Base-by-base conservation (phyloP, 92 coral and sea anemone species). In the Meandrina meandrites region DNA sequence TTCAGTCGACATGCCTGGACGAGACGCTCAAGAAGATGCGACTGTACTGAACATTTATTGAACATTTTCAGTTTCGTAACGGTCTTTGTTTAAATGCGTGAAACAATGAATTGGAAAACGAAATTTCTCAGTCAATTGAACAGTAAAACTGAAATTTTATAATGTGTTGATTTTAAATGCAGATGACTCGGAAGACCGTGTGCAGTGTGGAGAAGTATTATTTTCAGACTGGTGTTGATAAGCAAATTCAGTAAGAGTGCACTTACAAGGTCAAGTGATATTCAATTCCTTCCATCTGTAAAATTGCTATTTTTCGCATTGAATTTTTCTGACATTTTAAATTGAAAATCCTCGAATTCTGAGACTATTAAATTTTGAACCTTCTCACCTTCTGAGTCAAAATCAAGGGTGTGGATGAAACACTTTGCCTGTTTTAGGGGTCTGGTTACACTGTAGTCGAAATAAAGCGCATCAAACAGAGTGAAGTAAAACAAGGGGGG, bases 21-120 rank as follows among this genome's bases (percentile, higher is more conserved):
- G 88, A 76, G 82, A 85, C 88, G 1, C 66, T 85, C 32, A 45
- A 85, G 78, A 62, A 77, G 35, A 85, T 85, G 88, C 83, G 88
- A 16, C 48, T 85, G 31, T 85, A 85, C 37, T 84, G 57, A 56
- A 53, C 54, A 53, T 37, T 73, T 14, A 36, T 1, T n/a, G 40
- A 75, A 35, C 47, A n/a, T 32, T 74, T 56, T 58, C 36, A 48
- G 62, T 40, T 73, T 40, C 35, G n/a, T 37, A 40, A 17, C 30
- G 37, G 0, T 15, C 21, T n/a, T 56, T 66, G 37, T 12, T 82
- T 48, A 4, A 21, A 53, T 19, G 51, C 24, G 78, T 19, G 50
- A 51, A 28, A 48, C 11, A 30, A 82, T 82, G 78, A 19, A 12
- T 50, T 9, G 3, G 57, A 34, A 34, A 37, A 34, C 51, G 16